phyloP scores from a whole-genome alignment of 1,140 invertebrate genomes.

The Sycobia sp. region DNA sequence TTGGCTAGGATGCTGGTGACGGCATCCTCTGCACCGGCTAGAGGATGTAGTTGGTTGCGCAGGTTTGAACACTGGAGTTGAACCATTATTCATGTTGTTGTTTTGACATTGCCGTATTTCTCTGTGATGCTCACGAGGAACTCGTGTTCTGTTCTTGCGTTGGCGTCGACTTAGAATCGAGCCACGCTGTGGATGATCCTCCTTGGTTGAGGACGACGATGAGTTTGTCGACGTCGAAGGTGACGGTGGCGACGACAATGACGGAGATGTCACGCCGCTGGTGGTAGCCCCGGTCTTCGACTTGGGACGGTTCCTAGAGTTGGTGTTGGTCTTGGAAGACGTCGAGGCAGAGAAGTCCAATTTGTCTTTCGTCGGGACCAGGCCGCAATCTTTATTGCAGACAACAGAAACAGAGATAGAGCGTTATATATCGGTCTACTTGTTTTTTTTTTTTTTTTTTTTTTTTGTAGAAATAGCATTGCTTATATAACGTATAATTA shows the following conservation, averaged over 20 bases:
- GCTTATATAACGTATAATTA: no score
- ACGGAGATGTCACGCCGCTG: no score
- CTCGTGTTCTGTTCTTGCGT: slow-evolving; percentile 56
- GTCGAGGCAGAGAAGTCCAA: slow-evolving; percentile 27
- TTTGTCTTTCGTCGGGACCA: slow-evolving; percentile 40
- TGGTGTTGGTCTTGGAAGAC: slow-evolving; percentile 38
- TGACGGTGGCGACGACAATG: background rate
- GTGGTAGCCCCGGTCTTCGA: background rate
- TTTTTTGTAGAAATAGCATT: no score
- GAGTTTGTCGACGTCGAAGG: no score
- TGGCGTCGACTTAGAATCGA: slow-evolving; percentile 52
- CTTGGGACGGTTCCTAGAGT: no score
- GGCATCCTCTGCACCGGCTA: background rate
- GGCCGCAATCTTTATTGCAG: slow-evolving; percentile 55
- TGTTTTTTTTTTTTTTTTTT: background rate
- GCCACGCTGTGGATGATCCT: slow-evolving; percentile 32
- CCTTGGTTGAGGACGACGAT: slow-evolving; percentile 13
- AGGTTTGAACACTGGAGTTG: no score
- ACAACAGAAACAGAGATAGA: slow-evolving; percentile 41
- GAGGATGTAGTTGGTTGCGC: background rate
- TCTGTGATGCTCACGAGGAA: slow-evolving; percentile 44
- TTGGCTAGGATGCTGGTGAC: background rate
- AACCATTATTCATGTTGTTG: background rate
- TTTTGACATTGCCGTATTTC: slow-evolving; percentile 7
- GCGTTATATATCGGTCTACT: slow-evolving; percentile 19